Base-by-base conservation (phyloP, 2,888 invertebrate genomes). In the Hesperia comma region DNA sequence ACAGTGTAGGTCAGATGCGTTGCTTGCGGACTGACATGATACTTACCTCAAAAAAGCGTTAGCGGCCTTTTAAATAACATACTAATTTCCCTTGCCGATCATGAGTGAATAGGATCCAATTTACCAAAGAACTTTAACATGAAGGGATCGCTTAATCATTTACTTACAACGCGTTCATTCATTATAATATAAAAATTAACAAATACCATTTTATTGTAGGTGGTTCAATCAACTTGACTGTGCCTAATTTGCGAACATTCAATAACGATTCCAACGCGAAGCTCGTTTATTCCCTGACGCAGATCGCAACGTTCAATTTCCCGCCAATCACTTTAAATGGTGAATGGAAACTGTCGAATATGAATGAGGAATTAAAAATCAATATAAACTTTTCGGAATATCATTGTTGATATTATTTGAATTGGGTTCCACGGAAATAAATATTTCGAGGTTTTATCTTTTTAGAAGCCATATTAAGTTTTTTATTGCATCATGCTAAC, bases 271-370 rank as follows among this genome's bases (percentile, higher is more conserved):
- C 51, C 8, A 41, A 46, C 15, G 15, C 43, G 43, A 15, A 46
- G 43, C 46, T 46, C 46, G 46, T 51, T 64, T 64, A 64, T 64
- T 58, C 64, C 58, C 15, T 41, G 64, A 10, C 53, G 43, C 58
- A 60, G 15, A 43, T 58, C 64, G 58, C 12, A 63, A 53, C 53
- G 64, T 66, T 33, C 58, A 66, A 60, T 66, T 66, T 66, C 64
- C 64, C 58, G 64, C 64, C 64, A 66, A 66, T 64, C 63, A 64
- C 51, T 64, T 64, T 53, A 64, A 64, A 58, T 64, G 58, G 57
- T 51, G 32, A n/a, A n/a, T 51, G 53, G 32, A 53, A 64, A 43
- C 32, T 17, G 63, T 15, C 26, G 58, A 64, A 64, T 64, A 53
- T 64, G 56, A 63, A 63, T 58, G 64, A 53, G 57, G 58, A 64